phyloP scores from a whole-genome alignment of 1,140 invertebrate species.

The Pemphigus obesinymphae region DNA sequence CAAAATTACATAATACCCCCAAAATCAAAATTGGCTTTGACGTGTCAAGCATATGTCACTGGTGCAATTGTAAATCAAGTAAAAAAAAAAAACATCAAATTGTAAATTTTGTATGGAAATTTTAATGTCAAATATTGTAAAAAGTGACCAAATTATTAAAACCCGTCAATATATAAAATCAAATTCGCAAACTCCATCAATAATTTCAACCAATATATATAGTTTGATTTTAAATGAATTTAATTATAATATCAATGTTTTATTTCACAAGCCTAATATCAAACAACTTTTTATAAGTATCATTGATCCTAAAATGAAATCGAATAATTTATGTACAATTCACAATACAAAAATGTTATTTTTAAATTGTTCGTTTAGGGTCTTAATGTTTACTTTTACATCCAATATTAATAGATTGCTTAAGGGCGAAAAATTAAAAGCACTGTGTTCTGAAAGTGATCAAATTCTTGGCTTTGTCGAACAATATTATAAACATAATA shows the following conservation, averaged over 20 bases:
- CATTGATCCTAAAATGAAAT: not conserved
- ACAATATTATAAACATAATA: too few relatives aligned
- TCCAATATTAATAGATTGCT: not conserved
- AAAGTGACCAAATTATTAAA: too few relatives aligned
- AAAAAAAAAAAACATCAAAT: too few relatives aligned
- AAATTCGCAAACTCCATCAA: not conserved
- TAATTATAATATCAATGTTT: not conserved
- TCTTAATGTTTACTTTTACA: not conserved
- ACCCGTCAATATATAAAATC: too few relatives aligned
- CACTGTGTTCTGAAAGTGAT: too few relatives aligned
- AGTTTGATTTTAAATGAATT: not conserved
- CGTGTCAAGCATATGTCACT: too few relatives aligned
- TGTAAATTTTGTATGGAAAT: too few relatives aligned
- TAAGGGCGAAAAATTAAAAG: not conserved
- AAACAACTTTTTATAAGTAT: not conserved
- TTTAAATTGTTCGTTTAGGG: not conserved
- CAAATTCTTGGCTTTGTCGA: too few relatives aligned
- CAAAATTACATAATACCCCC: too few relatives aligned
- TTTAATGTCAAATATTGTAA: too few relatives aligned
- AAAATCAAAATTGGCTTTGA: too few relatives aligned
- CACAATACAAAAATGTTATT: not conserved
- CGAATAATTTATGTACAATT: not conserved
- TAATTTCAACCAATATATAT: not conserved
- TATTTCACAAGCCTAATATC: not conserved
- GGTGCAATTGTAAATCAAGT: too few relatives aligned